A percentile compares a stretch with the other conserved stretches of the same genome.
Evolutionary conservation across 2,113 vertebrate genomes (phyloP).

Genomic region (Struthidea cinerea): DNA sequence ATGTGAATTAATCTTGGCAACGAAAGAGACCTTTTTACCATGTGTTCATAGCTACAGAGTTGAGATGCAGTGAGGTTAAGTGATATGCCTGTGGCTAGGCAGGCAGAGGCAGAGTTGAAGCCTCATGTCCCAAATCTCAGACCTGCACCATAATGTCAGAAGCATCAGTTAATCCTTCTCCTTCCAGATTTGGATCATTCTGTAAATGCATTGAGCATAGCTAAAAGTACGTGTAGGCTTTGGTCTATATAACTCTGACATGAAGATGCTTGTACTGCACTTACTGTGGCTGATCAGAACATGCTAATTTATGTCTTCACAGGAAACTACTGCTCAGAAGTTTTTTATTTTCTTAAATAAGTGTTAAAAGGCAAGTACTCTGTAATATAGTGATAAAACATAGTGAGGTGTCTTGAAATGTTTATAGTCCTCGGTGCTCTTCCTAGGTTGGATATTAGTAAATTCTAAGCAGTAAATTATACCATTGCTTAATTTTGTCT

Average conservation of each 20-base stretch:
- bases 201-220: neutral
- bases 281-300: neutral
- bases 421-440: slow-evolving; percentile 54
- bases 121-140: neutral
- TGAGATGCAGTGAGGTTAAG: neutral
- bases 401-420: slow-evolving; percentile 37
- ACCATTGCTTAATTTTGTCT: slow-evolving; percentile 44
- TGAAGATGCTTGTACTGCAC: neutral
- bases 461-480: slow-evolving; percentile 49
- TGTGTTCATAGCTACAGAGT: neutral
- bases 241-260: neutral
- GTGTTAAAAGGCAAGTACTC: slow-evolving; percentile 54
- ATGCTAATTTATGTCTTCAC: slow-evolving; percentile 20
- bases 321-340: slow-evolving; percentile 28
- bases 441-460: slow-evolving; percentile 57
- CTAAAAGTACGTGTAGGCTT: neutral
- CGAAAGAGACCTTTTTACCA: neutral
- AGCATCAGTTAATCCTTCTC: neutral
- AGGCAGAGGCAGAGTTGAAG: neutral
- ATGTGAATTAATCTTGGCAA: neutral
- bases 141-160: neutral
- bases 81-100: neutral
- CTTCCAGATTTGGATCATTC: neutral
- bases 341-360: slow-evolving; percentile 59
- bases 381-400: slow-evolving; percentile 59